phyloP scores from a whole-genome alignment of 2,113 vertebrate genomes.

The Campylomormyrus tamandua region DNA sequence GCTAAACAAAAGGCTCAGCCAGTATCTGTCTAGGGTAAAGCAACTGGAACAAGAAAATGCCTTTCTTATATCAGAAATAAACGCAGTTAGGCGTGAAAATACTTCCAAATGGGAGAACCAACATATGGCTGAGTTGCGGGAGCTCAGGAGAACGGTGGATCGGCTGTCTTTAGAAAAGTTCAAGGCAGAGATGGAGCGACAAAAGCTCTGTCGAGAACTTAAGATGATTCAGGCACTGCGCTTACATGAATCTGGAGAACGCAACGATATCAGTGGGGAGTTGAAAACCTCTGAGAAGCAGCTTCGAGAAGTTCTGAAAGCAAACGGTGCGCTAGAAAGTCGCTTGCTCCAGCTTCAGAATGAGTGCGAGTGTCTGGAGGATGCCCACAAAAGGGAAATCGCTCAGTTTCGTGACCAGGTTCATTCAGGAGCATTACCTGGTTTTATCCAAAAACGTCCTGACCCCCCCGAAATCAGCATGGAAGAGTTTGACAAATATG shows the following conservation, averaged over 20 bases:
- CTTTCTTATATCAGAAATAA: constrained; percentile 62
- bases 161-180: constrained; percentile 64
- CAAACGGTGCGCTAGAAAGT: constrained; percentile 65
- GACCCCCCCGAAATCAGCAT: constrained; percentile 47
- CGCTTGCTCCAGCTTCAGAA: constrained; percentile 61
- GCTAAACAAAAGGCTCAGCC: constrained; percentile 74
- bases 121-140: constrained; percentile 56
- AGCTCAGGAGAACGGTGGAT: constrained; percentile 63
- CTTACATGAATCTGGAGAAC: constrained; percentile 50
- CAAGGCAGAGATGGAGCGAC: constrained; percentile 67
- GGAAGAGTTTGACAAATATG: constrained; percentile 68
- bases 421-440: constrained; percentile 45
- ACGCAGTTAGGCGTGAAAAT: constrained; percentile 50
- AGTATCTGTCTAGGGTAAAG: constrained; percentile 74
- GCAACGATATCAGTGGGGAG: constrained; percentile 59
- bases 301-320: constrained; percentile 52
- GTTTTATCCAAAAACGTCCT: constrained; percentile 42
- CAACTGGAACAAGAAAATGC: constrained; percentile 77
- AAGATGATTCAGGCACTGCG: constrained; percentile 52
- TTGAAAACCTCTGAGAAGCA: constrained; percentile 52
- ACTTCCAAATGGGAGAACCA: constrained; percentile 40
- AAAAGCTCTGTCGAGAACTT: constrained; percentile 63
- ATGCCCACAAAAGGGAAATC: constrained; percentile 57
- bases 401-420: constrained; percentile 56
- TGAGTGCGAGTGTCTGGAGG: constrained; percentile 62